Base-by-base conservation (phyloP, 2,113 vertebrate genomes). In the Paedocypris sp. region DNA sequence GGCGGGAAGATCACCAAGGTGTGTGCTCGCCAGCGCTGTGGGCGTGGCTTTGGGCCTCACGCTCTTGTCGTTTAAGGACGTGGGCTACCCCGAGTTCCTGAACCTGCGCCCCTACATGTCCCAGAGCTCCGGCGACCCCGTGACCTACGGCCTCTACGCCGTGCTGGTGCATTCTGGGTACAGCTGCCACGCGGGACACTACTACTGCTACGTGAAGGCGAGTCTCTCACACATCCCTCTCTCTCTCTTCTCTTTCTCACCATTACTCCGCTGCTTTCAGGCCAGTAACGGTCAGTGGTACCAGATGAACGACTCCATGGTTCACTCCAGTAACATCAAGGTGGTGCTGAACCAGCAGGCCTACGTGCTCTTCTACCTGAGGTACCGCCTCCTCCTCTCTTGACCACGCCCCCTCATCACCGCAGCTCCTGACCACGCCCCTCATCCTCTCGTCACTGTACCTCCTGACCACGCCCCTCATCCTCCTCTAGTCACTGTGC, bases 221-320 rank as follows among this genome's bases (percentile, higher is more conserved):
- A 74, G 25, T 1, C 3, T 23, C 1, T 4, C 13, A 4, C 4
- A 29, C n/a, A n/a, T n/a, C n/a, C n/a, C n/a, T n/a, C n/a, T n/a
- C n/a, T n/a, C n/a, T n/a, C n/a, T n/a, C n/a, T n/a, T n/a, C n/a
- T n/a, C n/a, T n/a, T n/a, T n/a, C n/a, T n/a, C n/a, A n/a, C n/a
- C n/a, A n/a, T n/a, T n/a, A n/a, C n/a, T n/a, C n/a, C n/a, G n/a
- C n/a, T n/a, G n/a, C n/a, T n/a, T n/a, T n/a, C n/a, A 99, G 95
- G 94, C 92, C 2, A 96, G 95, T 75, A 97, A 87, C 0, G 92
- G 94, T 4, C 95, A 96, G 73, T 99, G 95, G 95, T 97, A 94
- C 69, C 92, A 97, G 68, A 99, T 99, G 95, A 96, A 99, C 0
- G 95, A 99, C 67, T 89, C 91, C 0, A 70, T 89, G 74, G 95